phyloP scores from a whole-genome alignment of 2,797 vertebrate species.

The Darevskia mixta region DNA sequence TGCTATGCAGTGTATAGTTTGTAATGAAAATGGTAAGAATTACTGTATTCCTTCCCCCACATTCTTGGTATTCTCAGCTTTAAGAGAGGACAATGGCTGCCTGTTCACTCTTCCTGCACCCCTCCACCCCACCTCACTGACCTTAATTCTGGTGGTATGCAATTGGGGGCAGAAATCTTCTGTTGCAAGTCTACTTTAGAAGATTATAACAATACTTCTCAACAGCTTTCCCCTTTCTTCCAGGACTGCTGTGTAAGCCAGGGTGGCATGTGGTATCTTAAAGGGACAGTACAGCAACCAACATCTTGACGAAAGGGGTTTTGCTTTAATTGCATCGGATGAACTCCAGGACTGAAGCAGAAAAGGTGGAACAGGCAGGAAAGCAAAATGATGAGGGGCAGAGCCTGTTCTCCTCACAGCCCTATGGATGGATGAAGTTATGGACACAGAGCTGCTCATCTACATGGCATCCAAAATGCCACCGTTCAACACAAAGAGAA shows the following conservation, averaged over 20 bases:
- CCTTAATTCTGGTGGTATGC: neutral
- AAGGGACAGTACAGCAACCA: conserved; percentile 86
- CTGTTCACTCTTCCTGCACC: neutral
- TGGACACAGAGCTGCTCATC: conserved; percentile 5
- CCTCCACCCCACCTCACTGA: neutral
- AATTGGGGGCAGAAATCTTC: neutral
- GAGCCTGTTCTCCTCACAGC: conserved; percentile 48
- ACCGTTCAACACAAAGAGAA: conserved; percentile 43
- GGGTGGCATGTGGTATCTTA: conserved; percentile 97
- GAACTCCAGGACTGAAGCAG: conserved; percentile 49
- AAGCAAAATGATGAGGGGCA: conserved; percentile 14
- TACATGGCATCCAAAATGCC: conserved; percentile 41
- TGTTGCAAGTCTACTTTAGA: neutral
- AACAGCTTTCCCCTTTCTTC: conserved; percentile 39
- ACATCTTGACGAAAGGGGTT: conserved; percentile 85
- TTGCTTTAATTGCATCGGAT: neutral
- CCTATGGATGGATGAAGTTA: neutral
- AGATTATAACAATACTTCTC: neutral
- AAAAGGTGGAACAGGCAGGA: conserved; percentile 32
- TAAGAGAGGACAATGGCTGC: neutral
- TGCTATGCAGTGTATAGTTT: conserved; percentile 24
- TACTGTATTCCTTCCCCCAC: too few relatives aligned
- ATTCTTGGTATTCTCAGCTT: neutral
- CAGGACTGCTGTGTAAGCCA: conserved; percentile 96
- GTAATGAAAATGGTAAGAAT: neutral